phyloP scores from a whole-genome alignment of 1,140 invertebrate species.

The Dermatophagoides farinae region DNA sequence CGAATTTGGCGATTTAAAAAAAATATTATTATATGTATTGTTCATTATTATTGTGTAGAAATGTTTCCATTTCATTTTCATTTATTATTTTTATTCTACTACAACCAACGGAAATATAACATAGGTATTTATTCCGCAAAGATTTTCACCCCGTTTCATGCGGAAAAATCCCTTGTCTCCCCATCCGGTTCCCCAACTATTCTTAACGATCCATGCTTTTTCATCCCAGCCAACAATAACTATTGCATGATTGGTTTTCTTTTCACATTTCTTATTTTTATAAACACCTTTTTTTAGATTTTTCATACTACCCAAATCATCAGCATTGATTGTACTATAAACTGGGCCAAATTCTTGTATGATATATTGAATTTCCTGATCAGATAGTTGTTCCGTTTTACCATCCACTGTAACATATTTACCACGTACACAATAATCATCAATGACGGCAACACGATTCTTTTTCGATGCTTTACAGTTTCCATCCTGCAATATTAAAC shows the following conservation, averaged over 20 bases:
- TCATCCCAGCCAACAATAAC: background rate
- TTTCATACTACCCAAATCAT: background rate
- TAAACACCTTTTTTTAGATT: background rate
- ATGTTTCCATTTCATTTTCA: no score
- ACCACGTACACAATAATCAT: constrained; percentile 6
- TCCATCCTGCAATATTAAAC: background rate
- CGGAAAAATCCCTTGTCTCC: constrained; percentile 4
- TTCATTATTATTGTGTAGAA: no score
- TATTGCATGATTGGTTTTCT: constrained; percentile 1
- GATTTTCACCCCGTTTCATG: constrained; percentile 1
- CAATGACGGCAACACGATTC: background rate
- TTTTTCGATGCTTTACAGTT: background rate
- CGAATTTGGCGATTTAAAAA: no score
- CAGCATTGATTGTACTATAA: background rate
- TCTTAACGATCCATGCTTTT: constrained; percentile 4
- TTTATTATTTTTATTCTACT: no score
- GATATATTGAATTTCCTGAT: background rate
- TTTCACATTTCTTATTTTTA: background rate
- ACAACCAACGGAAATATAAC: background rate
- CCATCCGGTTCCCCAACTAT: constrained; percentile 9
- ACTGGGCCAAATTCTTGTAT: constrained; percentile 1
- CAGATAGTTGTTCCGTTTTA: background rate
- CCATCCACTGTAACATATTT: background rate
- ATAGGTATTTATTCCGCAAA: constrained; percentile 1
- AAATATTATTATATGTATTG: no score